Evolutionary conservation across 2,797 vertebrate genomes (phyloP).

Genomic region (Amblyopsis hoosieri): DNA sequence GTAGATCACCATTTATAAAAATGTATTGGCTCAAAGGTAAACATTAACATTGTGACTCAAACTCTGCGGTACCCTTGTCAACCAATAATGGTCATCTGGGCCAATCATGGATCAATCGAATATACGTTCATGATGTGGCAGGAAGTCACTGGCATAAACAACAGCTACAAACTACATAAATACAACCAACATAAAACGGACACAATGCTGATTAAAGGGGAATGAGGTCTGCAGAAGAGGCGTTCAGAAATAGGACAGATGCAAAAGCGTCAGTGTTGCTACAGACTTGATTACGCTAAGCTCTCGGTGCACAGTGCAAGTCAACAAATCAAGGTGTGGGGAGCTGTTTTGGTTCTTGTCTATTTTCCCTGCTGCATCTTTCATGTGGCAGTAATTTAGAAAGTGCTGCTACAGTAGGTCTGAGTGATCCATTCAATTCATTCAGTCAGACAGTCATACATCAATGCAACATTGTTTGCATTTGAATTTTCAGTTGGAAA

Average conservation of each 20-base stretch:
- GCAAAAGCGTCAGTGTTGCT: slow-evolving; percentile 52
- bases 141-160: slow-evolving; percentile 72
- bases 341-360: slow-evolving; percentile 1
- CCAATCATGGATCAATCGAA: slow-evolving; percentile 46
- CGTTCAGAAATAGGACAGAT: slow-evolving; percentile 52
- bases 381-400: slow-evolving; percentile 10
- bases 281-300: slow-evolving; percentile 44
- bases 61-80: slow-evolving; percentile 25
- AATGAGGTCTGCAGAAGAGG: slow-evolving; percentile 54
- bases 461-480: too few species aligned
- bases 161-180: slow-evolving; percentile 55
- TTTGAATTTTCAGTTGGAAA: too few species aligned
- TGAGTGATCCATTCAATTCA: not conserved
- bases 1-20: slow-evolving; percentile 17
- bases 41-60: slow-evolving; percentile 45
- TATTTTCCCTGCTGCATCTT: not conserved
- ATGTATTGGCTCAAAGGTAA: slow-evolving; percentile 61
- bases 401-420: not conserved
- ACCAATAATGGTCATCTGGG: slow-evolving; percentile 42
- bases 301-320: slow-evolving; percentile 30
- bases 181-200: slow-evolving; percentile 44
- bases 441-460: not conserved
- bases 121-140: slow-evolving; percentile 51
- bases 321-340: slow-evolving; percentile 52
- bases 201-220: slow-evolving; percentile 62